These are phyloP conservation scores for Trematocara variabile DNA, from an alignment of 2,113 vertebrate species.

Conservation along the genomic window DNA sequence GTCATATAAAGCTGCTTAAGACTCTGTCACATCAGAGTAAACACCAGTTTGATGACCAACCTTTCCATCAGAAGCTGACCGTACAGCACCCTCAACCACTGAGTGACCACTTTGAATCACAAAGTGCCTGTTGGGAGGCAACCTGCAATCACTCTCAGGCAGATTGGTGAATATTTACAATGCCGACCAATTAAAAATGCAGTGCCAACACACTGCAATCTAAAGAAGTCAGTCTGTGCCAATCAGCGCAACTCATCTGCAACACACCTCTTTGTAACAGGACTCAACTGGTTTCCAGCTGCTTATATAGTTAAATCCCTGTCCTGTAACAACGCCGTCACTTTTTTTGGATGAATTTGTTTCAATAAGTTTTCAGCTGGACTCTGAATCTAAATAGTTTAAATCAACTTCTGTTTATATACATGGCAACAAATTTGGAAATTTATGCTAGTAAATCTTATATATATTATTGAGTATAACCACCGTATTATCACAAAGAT, in stretches of 20 bases:
- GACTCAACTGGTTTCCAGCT: not conserved
- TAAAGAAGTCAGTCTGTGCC: not conserved
- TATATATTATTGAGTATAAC: not conserved
- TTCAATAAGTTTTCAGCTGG: not conserved
- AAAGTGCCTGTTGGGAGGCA: not conserved
- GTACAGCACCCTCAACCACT: not conserved
- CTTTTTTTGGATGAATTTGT: not conserved
- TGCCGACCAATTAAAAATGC: not conserved
- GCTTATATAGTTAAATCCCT: not conserved
- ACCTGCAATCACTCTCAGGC: not conserved
- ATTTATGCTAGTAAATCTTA: not conserved
- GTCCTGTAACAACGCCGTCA: fast-evolving
- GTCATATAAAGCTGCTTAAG: not conserved
- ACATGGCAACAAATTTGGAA: not conserved
- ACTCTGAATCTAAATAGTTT: not conserved
- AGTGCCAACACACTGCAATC: not conserved
- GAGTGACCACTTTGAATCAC: not conserved
- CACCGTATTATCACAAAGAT: not conserved
- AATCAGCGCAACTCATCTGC: not conserved
- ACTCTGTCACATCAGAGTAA: not conserved
- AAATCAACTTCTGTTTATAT: not conserved
- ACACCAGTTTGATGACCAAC: not conserved
- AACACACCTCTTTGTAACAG: not conserved
- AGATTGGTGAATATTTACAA: not conserved
- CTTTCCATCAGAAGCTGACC: not conserved